Evolutionary conservation across 2,888 invertebrate genomes (phyloP), one percentile per base, ranked within the genome.

Genomic region (Drosophila anomalata): DNA sequence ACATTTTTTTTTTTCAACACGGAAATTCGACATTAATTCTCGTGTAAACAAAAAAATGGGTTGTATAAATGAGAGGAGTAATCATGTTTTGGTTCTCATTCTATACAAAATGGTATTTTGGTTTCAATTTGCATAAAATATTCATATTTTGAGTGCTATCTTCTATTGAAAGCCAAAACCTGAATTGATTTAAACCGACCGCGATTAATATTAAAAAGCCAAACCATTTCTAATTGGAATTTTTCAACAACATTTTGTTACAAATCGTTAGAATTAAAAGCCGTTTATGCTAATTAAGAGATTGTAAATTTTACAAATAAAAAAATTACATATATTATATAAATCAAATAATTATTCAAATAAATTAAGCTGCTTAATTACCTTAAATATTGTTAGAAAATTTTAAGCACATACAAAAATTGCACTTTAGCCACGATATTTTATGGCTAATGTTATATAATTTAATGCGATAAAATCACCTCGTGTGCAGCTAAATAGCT

Each of bases 401-500:
- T 44, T n/a, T 12, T 36, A 12, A 44, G 12, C 12, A 20, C 12
- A 22, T 6, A 11, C 22, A 12, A 22, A 22, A 12, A 2, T 44
- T 9, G 22, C 44, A 44, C 5, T 44, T 44, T 20, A 44, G 12
- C 20, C 12, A 12, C 20, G 12, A 6, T 22, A 12, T 44, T 44
- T 44, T 17, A 46, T 60, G 26, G 20, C 33, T 22, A 12, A 24
- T 42, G 2, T 24, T 17, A 31, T 59, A 7, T 24, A 24, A 58
- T 39, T 36, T 41, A 8, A 6, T 12, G n/a, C n/a, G 31, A 31
- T 48, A 22, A 24, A 24, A 24, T 9, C 59, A 8, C 14, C n/a
- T 14, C 44, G n/a, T 46, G 14, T 44, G 36, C 51, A 51, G 9
- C 31, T 57, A 57, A 61, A 57, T 57, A 2, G 31, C 22, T 31